Conservation (phyloP, 1,140 invertebrate genomes). For the Conus betulinus region DNA sequence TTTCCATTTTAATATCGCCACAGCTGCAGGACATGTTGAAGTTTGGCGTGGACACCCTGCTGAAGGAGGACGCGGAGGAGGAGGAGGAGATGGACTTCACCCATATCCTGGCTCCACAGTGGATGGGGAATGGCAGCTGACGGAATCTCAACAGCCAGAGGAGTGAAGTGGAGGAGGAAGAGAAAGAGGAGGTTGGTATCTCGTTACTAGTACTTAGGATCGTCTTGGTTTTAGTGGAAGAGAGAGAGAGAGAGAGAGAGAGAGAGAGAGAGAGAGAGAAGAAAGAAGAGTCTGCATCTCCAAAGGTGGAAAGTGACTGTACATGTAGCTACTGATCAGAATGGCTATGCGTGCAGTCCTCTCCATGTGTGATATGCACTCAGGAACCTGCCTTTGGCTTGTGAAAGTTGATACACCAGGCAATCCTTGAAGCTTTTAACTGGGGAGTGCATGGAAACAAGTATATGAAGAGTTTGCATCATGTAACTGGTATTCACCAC, state of each 20-base stretch:
- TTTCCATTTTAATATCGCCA: not conserved
- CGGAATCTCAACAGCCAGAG: conserved; percentile 43
- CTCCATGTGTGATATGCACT: too few relatives aligned
- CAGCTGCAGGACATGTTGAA: conserved; percentile 74
- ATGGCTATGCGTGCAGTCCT: too few relatives aligned
- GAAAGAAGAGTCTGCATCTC: not conserved
- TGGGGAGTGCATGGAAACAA: too few relatives aligned
- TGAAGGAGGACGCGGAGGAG: conserved; percentile 59
- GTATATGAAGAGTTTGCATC: too few relatives aligned
- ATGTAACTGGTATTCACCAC: too few relatives aligned
- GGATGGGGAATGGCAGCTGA: conserved; percentile 61
- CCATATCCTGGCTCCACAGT: conserved; percentile 56
- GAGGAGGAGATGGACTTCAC: conserved; percentile 61
- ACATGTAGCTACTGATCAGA: too few relatives aligned
- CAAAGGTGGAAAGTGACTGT: too few relatives aligned
- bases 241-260: not conserved
- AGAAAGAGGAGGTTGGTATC: conserved; percentile 19
- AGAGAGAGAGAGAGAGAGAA: conserved; percentile 5
- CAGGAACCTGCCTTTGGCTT: too few relatives aligned
- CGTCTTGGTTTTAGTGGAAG: not conserved
- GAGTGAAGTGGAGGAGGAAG: conserved; percentile 28
- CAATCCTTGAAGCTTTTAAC: too few relatives aligned
- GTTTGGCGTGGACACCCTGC: conserved; percentile 72
- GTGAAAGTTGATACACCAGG: too few relatives aligned
- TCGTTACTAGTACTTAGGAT: too few relatives aligned